A percentile compares a stretch with the other conserved stretches of the same genome.
These are phyloP conservation scores for Vanessa cardui DNA, from an alignment of 2,888 invertebrate species.

Conservation along the genomic window DNA sequence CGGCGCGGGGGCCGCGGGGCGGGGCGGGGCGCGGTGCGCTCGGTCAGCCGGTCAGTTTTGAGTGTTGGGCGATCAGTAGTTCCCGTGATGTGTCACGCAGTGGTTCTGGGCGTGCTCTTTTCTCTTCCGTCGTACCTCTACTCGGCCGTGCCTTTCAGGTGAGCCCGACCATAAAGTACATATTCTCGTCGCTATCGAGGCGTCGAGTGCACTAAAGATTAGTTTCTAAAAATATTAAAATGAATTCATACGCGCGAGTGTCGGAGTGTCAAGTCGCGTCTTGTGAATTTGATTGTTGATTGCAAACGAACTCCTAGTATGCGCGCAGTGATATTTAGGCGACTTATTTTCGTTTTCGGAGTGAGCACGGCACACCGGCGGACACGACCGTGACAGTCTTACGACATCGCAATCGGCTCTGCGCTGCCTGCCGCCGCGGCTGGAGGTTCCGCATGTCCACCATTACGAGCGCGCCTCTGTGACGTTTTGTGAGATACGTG, in stretches of 20 bases:
- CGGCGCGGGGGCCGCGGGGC: constrained; percentile 23
- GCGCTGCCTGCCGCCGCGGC: not conserved
- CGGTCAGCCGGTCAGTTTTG: constrained; percentile 22
- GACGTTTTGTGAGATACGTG: constrained; percentile 26
- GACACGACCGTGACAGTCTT: constrained; percentile 38
- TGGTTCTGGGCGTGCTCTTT: constrained; percentile 73
- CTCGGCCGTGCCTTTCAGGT: constrained; percentile 76
- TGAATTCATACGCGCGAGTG: not conserved
- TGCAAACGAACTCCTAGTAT: not conserved
- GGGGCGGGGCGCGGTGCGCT: constrained; percentile 24
- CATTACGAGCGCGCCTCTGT: constrained; percentile 15
- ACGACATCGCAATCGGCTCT: constrained; percentile 2
- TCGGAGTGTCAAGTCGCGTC: constrained; percentile 3
- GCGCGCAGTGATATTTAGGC: not conserved
- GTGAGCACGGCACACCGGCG: constrained; percentile 30
- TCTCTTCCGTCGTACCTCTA: constrained; percentile 75
- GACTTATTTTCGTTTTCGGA: not conserved
- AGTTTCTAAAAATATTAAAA: constrained; percentile 14
- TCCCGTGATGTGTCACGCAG: constrained; percentile 72
- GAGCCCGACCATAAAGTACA: constrained; percentile 46
- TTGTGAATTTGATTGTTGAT: constrained; percentile 12
- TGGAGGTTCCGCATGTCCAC: constrained; percentile 26
- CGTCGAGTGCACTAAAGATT: not conserved
- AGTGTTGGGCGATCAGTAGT: constrained; percentile 44
- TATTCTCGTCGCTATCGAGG: not conserved